Evolutionary conservation across 2,888 invertebrate species (phyloP).

Genomic region (Sussaba pulchella): DNA sequence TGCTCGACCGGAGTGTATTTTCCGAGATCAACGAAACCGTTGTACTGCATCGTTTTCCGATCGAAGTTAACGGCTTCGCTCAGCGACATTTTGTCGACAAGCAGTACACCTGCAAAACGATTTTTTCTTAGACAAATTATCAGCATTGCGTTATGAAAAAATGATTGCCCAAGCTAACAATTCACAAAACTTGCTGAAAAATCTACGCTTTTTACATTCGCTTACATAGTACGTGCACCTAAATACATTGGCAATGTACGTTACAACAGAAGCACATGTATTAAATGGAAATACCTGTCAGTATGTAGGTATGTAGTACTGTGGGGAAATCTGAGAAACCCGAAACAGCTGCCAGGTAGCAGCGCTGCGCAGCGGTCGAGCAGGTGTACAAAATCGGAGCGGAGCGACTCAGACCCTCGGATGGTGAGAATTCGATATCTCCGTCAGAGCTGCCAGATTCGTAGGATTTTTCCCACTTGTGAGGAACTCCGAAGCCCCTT

Average conservation of each 20-base stretch:
- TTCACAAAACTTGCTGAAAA: no score
- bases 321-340: conserved; percentile 13
- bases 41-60: conserved; percentile 52
- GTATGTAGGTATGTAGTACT: neutral
- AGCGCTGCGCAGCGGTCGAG: conserved; percentile 22
- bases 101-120: conserved; percentile 53
- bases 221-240: no score
- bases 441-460: no score
- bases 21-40: conserved; percentile 70
- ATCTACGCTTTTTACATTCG: no score
- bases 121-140: neutral
- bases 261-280: no score
- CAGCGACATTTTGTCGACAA: conserved; percentile 70
- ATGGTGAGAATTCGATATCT: no score
- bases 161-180: neutral
- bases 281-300: no score
- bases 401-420: conserved; percentile 28
- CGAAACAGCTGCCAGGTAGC: conserved; percentile 32
- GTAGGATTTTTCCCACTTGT: no score
- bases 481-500: no score
- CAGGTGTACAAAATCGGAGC: conserved; percentile 41
- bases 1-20: conserved; percentile 67
- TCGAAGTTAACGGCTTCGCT: conserved; percentile 67
- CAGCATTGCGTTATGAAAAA: neutral
- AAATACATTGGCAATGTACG: no score